Percentiles rank a stretch among this genome's conserved stretches.
Evolutionary conservation across 2,113 vertebrate species (phyloP).

Genomic region (Tapirus terrestris): DNA sequence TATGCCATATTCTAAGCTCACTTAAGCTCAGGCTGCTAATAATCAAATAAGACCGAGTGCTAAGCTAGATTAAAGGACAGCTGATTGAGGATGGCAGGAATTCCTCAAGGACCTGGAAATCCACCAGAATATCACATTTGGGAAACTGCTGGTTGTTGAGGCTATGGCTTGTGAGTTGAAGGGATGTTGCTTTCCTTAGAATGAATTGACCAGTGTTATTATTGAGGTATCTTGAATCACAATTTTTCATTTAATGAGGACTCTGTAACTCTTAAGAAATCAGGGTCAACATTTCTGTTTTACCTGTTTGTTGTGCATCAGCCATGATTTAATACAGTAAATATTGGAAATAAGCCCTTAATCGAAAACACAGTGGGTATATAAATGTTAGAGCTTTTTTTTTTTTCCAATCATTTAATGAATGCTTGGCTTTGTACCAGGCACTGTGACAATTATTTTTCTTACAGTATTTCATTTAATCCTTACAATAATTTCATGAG

Average conservation of each 20-base stretch:
- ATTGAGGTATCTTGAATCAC: not conserved
- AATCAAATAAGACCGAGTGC: not conserved
- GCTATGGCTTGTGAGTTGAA: not conserved
- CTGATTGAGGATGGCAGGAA: not conserved
- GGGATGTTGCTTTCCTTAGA: not conserved
- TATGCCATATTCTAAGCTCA: conserved; percentile 58
- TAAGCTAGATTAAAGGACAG: conserved; percentile 9
- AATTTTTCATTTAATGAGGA: not conserved
- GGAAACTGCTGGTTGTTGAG: not conserved
- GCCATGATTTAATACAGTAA: not conserved
- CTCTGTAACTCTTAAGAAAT: not conserved
- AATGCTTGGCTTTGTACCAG: not conserved
- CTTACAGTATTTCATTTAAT: not conserved
- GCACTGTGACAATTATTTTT: not conserved
- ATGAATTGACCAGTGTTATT: not conserved
- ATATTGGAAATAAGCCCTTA: not conserved
- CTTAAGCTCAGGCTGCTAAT: not conserved
- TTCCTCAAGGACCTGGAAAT: not conserved
- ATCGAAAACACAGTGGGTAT: not conserved
- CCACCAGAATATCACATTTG: not conserved
- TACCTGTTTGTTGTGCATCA: not conserved
- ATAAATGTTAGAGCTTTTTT: not conserved
- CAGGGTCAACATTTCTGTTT: not conserved
- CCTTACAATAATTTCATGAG: not conserved
- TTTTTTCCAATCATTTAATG: not conserved